A percentile compares a stretch with the other conserved stretches of the same genome.
phyloP scores from a whole-genome alignment of 2,888 invertebrate genomes.

The Sarcophaga rosellei region DNA sequence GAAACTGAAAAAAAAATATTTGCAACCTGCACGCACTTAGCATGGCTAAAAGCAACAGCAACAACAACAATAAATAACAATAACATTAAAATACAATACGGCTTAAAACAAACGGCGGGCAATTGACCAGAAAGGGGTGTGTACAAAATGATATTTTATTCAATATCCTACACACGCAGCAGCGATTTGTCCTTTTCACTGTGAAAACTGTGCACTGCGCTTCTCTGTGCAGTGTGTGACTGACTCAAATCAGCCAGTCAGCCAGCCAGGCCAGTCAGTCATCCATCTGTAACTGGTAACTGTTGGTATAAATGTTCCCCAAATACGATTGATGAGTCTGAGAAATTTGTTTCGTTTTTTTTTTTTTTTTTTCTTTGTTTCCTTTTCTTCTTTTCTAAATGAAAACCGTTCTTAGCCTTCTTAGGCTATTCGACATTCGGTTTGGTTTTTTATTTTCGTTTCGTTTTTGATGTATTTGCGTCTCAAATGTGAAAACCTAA shows the following conservation, averaged over 20 bases:
- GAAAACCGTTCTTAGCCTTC: too few relatives aligned
- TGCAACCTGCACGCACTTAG: conserved; percentile 67
- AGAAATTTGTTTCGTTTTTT: conserved; percentile 46
- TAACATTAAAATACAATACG: conserved; percentile 2
- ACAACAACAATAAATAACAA: conserved; percentile 27
- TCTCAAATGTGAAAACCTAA: conserved; percentile 76
- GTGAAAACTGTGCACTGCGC: conserved; percentile 29
- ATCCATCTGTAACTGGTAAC: conserved; percentile 12
- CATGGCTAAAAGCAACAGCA: conserved; percentile 34
- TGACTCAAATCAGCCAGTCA: conserved; percentile 58
- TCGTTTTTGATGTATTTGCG: conserved; percentile 67
- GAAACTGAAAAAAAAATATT: conserved; percentile 45
- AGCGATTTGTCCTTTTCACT: conserved; percentile 75
- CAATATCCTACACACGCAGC: conserved; percentile 77
- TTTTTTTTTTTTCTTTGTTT: conserved; percentile 12
- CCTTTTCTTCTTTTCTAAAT: too few relatives aligned
- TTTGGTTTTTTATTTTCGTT: conserved; percentile 41
- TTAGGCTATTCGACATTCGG: conserved; percentile 47
- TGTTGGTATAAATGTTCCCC: conserved; percentile 38
- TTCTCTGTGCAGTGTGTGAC: too few relatives aligned
- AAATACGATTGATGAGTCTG: conserved; percentile 79
- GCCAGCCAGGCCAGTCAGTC: conserved; percentile 13
- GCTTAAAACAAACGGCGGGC: background rate
- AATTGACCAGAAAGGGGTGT: conserved; percentile 74
- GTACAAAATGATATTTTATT: conserved; percentile 80